phyloP scores from a whole-genome alignment of 2,888 invertebrate genomes.

The Ametastegia equiseti region DNA sequence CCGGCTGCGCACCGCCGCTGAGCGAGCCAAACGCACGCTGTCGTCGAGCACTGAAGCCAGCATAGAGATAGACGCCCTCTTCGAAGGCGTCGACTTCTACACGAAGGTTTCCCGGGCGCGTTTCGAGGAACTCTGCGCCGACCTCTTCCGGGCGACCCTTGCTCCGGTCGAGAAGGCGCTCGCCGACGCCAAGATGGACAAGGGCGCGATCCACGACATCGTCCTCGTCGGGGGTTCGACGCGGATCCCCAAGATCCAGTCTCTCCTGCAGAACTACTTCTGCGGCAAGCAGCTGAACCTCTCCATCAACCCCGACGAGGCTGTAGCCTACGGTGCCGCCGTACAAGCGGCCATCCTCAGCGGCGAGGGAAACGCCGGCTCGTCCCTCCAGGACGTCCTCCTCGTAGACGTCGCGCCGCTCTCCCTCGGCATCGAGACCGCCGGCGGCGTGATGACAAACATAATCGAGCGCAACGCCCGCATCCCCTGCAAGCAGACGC shows the following conservation, averaged over 20 bases:
- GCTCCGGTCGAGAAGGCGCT: slow-evolving; percentile 89
- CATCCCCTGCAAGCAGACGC: slow-evolving; percentile 79
- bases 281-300: slow-evolving; percentile 90
- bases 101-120: slow-evolving; percentile 85
- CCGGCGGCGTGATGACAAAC: slow-evolving; percentile 87
- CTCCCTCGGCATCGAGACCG: slow-evolving; percentile 87
- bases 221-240: slow-evolving; percentile 91
- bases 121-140: slow-evolving; percentile 86
- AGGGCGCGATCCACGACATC: slow-evolving; percentile 86
- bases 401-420: slow-evolving; percentile 84
- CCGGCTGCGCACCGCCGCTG: slow-evolving; percentile 86
- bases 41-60: slow-evolving; percentile 87
- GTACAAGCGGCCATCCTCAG: slow-evolving; percentile 95
- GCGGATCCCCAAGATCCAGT: slow-evolving; percentile 88
- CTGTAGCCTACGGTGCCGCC: slow-evolving; percentile 95
- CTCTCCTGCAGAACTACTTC: slow-evolving; percentile 86
- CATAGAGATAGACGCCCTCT: slow-evolving; percentile 86
- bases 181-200: slow-evolving; percentile 88
- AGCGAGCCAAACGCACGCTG: slow-evolving; percentile 87
- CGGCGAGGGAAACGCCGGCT: slow-evolving; percentile 78
- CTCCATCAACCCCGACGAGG: slow-evolving; percentile 95
- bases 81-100: slow-evolving; percentile 86
- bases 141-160: slow-evolving; percentile 85
- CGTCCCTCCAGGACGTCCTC: slow-evolving; percentile 85
- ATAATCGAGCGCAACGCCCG: slow-evolving; percentile 79